Conservation (phyloP, 2,888 invertebrate species). For the Phytoseiulus persimilis region DNA sequence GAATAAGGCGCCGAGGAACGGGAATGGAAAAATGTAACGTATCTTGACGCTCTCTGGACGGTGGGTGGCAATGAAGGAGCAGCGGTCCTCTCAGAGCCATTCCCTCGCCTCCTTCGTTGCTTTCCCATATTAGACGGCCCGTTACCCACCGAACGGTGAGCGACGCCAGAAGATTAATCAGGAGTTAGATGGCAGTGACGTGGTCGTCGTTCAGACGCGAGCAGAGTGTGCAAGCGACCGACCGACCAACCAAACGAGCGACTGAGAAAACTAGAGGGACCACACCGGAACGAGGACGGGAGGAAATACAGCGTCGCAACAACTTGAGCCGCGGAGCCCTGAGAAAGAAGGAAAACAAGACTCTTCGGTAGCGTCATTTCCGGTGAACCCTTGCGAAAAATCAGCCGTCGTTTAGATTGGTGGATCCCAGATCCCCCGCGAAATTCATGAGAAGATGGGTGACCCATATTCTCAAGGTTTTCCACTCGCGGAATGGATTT, state of each 20-base stretch:
- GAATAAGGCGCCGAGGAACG: too few relatives aligned
- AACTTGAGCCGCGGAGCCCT: background rate
- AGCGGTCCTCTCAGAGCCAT: background rate
- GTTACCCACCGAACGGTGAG: background rate
- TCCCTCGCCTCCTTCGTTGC: background rate
- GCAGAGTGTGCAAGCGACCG: background rate
- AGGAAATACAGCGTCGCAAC: background rate
- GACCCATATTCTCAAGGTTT: too few relatives aligned
- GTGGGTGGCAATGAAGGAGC: background rate
- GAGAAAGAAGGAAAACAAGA: background rate
- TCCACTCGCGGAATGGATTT: too few relatives aligned
- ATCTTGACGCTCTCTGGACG: background rate
- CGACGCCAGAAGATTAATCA: background rate
- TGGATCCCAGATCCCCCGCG: too few relatives aligned
- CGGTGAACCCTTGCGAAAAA: too few relatives aligned
- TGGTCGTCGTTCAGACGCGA: background rate
- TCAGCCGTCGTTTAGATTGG: too few relatives aligned
- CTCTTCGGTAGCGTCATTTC: too few relatives aligned
- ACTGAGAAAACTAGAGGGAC: background rate
- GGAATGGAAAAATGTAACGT: background rate
- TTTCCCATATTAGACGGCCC: slow-evolving; percentile 5
- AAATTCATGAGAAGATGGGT: too few relatives aligned
- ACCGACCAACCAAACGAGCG: background rate
- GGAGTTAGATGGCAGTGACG: background rate
- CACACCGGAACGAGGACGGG: background rate